phyloP scores from a whole-genome alignment of 1,140 invertebrate species.

The Nebria ingens region DNA sequence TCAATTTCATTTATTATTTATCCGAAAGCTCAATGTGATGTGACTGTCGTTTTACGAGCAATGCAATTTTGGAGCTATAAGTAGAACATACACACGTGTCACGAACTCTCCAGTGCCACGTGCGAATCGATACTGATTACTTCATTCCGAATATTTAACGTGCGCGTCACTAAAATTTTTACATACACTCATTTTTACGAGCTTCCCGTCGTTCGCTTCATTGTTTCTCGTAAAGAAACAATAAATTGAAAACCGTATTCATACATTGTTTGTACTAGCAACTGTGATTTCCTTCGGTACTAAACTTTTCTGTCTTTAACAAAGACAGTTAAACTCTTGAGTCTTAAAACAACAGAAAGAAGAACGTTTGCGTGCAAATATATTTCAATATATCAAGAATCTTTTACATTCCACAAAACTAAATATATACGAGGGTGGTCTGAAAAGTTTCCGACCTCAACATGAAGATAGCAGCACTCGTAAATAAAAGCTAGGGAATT shows the following conservation, averaged over 20 bases:
- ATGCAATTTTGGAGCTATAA: too few relatives aligned
- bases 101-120: too few relatives aligned
- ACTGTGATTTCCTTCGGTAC: too few relatives aligned
- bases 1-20: too few relatives aligned
- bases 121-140: neutral
- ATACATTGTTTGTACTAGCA: neutral
- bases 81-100: too few relatives aligned
- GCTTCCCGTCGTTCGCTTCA: too few relatives aligned
- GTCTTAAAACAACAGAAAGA: neutral
- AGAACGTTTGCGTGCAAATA: neutral
- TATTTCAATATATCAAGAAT: neutral
- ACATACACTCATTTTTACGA: neutral
- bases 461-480: too few relatives aligned
- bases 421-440: neutral
- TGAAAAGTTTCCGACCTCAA: too few relatives aligned
- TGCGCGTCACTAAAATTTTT: slow-evolving; percentile 6
- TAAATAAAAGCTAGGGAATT: too few relatives aligned
- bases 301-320: neutral
- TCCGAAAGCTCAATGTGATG: too few relatives aligned
- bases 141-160: neutral
- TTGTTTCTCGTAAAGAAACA: neutral
- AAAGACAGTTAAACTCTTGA: neutral
- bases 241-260: neutral
- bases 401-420: neutral
- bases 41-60: too few relatives aligned